Conservation (phyloP, 2,888 invertebrate species). For the Eudemis profundana region DNA sequence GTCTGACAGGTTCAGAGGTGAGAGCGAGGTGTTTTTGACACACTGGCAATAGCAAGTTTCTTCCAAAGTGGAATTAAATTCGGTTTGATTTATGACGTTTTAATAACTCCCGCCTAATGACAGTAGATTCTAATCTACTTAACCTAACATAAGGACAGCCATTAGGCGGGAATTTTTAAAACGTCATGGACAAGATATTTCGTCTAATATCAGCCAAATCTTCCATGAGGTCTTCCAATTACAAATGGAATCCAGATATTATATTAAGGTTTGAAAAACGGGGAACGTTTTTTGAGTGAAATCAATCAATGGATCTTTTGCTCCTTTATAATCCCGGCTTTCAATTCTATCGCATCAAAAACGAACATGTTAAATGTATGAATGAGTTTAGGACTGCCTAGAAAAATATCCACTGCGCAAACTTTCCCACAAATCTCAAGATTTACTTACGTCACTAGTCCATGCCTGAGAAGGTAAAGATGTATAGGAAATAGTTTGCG, state of each 20-base stretch:
- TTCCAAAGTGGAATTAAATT: conserved; percentile 19
- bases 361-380: too few relatives aligned
- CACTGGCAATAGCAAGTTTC: background rate
- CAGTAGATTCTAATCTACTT: background rate
- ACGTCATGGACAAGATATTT: too few relatives aligned
- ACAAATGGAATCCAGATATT: background rate
- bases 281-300: too few relatives aligned
- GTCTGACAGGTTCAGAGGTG: conserved; percentile 17
- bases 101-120: background rate
- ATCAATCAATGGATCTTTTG: too few relatives aligned
- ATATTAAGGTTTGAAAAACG: too few relatives aligned
- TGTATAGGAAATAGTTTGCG: background rate
- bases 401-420: too few relatives aligned
- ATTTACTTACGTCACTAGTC: background rate
- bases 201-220: background rate
- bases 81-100: conserved; percentile 3
- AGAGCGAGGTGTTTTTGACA: conserved; percentile 13
- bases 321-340: too few relatives aligned
- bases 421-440: background rate
- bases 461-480: background rate
- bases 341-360: too few relatives aligned
- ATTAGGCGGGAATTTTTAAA: too few relatives aligned
- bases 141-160: too few relatives aligned
- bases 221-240: background rate
- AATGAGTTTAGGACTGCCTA: too few relatives aligned